A percentile compares a stretch with the other conserved stretches of the same genome.
Conservation (phyloP, 2,113 vertebrate genomes). For the Pteropus alecto region DNA sequence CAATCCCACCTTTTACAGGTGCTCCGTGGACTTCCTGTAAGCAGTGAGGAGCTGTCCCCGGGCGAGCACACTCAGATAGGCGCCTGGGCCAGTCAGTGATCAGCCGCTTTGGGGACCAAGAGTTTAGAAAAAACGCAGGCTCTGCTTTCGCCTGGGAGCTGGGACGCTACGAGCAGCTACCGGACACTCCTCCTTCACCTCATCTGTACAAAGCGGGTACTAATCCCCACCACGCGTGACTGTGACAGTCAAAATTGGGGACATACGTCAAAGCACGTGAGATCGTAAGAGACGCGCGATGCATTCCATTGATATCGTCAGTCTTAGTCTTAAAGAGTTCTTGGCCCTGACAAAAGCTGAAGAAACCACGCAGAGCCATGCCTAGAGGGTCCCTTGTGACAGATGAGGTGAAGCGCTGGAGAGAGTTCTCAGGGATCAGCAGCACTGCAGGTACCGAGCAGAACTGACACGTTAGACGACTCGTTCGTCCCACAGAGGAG, state of each 20-base stretch:
- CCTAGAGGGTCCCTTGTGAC: background rate
- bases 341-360: background rate
- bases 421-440: too few species aligned
- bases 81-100: fast-evolving
- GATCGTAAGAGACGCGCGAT: background rate
- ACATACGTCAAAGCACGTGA: background rate
- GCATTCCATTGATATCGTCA: fast-evolving
- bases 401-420: background rate
- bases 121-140: background rate
- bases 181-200: background rate
- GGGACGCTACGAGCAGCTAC: fast-evolving
- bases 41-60: fast-evolving
- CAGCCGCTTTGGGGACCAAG: background rate
- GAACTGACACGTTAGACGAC: fast-evolving
- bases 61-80: background rate
- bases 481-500: background rate
- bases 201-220: too few species aligned
- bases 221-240: background rate
- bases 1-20: fast-evolving
- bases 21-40: fast-evolving
- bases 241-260: background rate
- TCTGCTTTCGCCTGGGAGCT: background rate
- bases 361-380: background rate
- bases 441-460: background rate
- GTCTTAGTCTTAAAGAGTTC: background rate